Conservation (phyloP, 2,113 vertebrate species). For the Menidia beryllina region DNA sequence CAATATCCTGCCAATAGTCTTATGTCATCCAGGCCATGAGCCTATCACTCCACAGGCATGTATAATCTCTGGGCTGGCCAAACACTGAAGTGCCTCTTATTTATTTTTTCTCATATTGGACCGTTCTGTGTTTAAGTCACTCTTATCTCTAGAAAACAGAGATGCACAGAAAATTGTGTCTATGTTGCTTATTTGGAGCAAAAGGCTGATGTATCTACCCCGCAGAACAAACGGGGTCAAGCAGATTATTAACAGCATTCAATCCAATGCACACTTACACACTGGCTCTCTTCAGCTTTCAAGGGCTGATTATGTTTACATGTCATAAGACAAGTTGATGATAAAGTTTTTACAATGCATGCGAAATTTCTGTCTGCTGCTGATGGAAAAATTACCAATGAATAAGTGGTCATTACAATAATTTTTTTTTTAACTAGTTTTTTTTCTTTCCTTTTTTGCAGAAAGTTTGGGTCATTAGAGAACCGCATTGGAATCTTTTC, state of each 20-base stretch:
- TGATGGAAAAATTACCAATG: no score
- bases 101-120: constrained; percentile 15
- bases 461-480: background rate
- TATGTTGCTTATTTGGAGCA: constrained; percentile 53
- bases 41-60: constrained; percentile 25
- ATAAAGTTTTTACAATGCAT: background rate
- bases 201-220: constrained; percentile 56
- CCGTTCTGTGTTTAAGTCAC: constrained; percentile 36
- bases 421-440: background rate
- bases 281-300: constrained; percentile 19
- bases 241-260: constrained; percentile 28
- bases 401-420: no score
- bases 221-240: constrained; percentile 53
- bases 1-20: constrained; percentile 54
- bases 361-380: background rate
- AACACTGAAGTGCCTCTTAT: constrained; percentile 33
- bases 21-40: constrained; percentile 49
- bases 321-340: constrained; percentile 6
- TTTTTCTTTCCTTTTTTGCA: background rate
- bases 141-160: constrained; percentile 61
- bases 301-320: constrained; percentile 13
- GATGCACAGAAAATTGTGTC: constrained; percentile 37
- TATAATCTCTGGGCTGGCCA: constrained; percentile 50
- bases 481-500: background rate
- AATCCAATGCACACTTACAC: constrained; percentile 27